Percentiles rank a stretch among this genome's conserved stretches.
phyloP scores from a whole-genome alignment of 2,797 vertebrate genomes.

The Myotis planiceps region DNA sequence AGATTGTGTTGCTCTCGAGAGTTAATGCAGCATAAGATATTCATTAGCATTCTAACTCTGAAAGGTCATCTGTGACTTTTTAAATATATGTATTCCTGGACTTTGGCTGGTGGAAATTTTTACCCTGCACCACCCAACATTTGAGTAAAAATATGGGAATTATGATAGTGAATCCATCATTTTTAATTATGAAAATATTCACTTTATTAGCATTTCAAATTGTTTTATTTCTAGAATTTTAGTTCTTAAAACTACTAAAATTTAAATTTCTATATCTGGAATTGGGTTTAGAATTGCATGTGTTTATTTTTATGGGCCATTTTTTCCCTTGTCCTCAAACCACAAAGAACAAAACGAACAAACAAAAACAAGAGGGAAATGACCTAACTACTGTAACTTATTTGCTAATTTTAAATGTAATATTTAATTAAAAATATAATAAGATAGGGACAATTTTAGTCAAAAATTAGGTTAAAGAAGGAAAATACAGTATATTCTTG shows the following conservation, averaged over 20 bases:
- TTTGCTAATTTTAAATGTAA: not conserved
- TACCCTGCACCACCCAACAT: not conserved
- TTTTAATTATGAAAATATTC: not conserved
- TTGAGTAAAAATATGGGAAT: not conserved
- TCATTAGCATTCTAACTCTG: conserved; percentile 4
- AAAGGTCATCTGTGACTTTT: conserved; percentile 31
- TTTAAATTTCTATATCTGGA: conserved; percentile 12
- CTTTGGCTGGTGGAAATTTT: conserved; percentile 5
- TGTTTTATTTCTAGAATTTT: not conserved
- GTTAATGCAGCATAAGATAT: not conserved
- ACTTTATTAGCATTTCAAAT: not conserved
- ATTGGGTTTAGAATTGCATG: conserved; percentile 4
- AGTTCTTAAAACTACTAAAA: not conserved
- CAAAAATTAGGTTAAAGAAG: not conserved
- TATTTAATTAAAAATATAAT: conserved; percentile 6
- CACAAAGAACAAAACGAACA: not conserved
- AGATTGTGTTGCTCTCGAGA: conserved; percentile 17
- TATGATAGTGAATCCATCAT: not conserved
- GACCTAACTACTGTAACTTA: not conserved
- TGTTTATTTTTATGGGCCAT: not conserved
- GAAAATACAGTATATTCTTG: not conserved
- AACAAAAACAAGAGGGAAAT: not conserved
- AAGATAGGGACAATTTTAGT: not conserved
- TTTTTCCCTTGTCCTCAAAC: not conserved
- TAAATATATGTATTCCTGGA: not conserved